Evolutionary conservation across 2,888 invertebrate genomes (phyloP).

Genomic region (Phragmatobia fuliginosa): DNA sequence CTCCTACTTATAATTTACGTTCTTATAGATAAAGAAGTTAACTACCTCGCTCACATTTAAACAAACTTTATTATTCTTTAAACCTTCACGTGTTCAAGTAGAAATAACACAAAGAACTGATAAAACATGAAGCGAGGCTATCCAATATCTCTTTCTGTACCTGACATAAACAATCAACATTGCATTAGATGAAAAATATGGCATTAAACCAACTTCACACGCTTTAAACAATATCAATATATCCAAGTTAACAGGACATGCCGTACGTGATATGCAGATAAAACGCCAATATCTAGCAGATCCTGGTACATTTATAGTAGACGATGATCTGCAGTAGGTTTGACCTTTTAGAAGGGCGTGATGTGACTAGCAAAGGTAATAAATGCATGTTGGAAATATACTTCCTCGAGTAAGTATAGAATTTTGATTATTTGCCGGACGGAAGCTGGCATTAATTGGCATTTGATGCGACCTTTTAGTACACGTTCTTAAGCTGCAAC

Average conservation of each 20-base stretch:
- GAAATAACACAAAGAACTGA: constrained; percentile 16
- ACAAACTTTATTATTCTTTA: neutral
- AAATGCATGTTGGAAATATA: constrained; percentile 31
- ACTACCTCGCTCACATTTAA: neutral
- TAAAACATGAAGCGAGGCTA: constrained; percentile 6
- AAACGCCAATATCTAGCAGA: constrained; percentile 39
- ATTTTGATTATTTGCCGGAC: constrained; percentile 36
- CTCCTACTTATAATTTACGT: too few relatives aligned
- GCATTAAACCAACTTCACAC: constrained; percentile 42
- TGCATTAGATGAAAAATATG: constrained; percentile 31
- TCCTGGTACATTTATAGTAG: constrained; percentile 25
- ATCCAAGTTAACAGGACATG: constrained; percentile 34
- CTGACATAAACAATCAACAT: constrained; percentile 33
- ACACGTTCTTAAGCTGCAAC: neutral
- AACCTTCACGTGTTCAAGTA: neutral
- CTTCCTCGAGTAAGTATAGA: constrained; percentile 34
- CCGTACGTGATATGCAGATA: constrained; percentile 42
- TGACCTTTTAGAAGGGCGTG: constrained; percentile 47
- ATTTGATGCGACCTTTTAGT: constrained; percentile 27
- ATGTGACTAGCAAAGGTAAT: constrained; percentile 39
- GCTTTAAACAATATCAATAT: constrained; percentile 45
- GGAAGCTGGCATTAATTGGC: constrained; percentile 32
- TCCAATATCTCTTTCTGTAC: constrained; percentile 20
- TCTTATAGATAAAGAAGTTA: too few relatives aligned
- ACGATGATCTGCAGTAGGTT: constrained; percentile 19